Conservation (phyloP, 1,140 invertebrate species). For the Zeugodacus cucurbitae region DNA sequence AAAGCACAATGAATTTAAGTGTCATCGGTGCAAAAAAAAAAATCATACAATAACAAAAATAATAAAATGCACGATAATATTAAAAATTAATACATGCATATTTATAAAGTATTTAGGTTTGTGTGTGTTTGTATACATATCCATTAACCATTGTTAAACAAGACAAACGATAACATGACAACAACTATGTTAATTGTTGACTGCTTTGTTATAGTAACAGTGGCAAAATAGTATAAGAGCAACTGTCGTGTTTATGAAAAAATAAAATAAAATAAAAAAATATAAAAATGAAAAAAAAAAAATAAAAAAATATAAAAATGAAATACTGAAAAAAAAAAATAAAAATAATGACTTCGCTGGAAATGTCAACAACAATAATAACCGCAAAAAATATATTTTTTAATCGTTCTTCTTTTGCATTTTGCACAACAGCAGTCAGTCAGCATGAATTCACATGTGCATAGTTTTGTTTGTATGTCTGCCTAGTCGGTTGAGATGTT, state of each 20-base stretch:
- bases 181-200: neutral
- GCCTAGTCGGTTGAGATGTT: neutral
- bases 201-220: neutral
- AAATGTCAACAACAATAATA: neutral
- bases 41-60: neutral
- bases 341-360: neutral
- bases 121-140: neutral
- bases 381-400: neutral
- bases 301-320: neutral
- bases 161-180: neutral
- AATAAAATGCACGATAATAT: neutral
- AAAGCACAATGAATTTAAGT: neutral
- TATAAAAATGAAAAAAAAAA: neutral
- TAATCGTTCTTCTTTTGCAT: neutral
- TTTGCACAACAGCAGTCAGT: neutral
- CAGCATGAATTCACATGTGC: too few species aligned
- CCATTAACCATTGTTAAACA: neutral
- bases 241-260: neutral
- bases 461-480: neutral
- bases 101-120: neutral
- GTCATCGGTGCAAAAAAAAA: neutral
- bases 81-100: neutral
- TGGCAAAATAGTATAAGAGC: neutral
- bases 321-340: neutral
- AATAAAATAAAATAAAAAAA: neutral